These are phyloP conservation scores for Sylvicola cinctus DNA, from an alignment of 2,888 invertebrate genomes.

Conservation along the genomic window DNA sequence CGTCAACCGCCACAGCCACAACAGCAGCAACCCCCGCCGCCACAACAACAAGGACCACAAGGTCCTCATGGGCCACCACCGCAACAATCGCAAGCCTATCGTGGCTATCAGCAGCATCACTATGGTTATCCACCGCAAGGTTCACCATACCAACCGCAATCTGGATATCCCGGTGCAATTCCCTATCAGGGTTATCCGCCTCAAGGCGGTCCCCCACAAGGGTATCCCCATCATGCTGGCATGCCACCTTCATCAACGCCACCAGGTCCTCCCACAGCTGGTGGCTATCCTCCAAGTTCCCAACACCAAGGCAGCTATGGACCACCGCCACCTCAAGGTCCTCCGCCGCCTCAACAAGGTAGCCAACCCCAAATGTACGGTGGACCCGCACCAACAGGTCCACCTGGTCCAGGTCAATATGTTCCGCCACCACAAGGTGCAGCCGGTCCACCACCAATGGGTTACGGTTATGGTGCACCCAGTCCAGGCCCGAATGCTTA, in stretches of 20 bases:
- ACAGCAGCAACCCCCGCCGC: conserved; percentile 30
- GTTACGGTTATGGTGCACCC: conserved; percentile 27
- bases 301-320: conserved; percentile 27
- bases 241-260: conserved; percentile 23
- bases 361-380: conserved; percentile 25
- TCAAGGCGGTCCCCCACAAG: conserved; percentile 39
- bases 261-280: conserved; percentile 20
- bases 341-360: conserved; percentile 16
- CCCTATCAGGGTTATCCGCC: conserved; percentile 32
- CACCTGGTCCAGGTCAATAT: conserved; percentile 24
- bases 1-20: conserved; percentile 36
- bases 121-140: conserved; percentile 26
- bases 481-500: conserved; percentile 21
- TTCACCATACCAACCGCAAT: conserved; percentile 26
- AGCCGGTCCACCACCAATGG: conserved; percentile 26
- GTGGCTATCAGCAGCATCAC: conserved; percentile 15
- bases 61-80: conserved; percentile 9
- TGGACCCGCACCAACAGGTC: conserved; percentile 22
- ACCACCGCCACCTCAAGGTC: conserved; percentile 23
- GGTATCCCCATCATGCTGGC: conserved; percentile 27
- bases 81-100: conserved; percentile 13
- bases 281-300: conserved; percentile 27
- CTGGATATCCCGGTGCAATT: conserved; percentile 30
- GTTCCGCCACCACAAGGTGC: conserved; percentile 18
- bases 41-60: conserved; percentile 11